Evolutionary conservation across 2,797 vertebrate genomes (phyloP).

Genomic region (Anabacerthia variegaticeps): DNA sequence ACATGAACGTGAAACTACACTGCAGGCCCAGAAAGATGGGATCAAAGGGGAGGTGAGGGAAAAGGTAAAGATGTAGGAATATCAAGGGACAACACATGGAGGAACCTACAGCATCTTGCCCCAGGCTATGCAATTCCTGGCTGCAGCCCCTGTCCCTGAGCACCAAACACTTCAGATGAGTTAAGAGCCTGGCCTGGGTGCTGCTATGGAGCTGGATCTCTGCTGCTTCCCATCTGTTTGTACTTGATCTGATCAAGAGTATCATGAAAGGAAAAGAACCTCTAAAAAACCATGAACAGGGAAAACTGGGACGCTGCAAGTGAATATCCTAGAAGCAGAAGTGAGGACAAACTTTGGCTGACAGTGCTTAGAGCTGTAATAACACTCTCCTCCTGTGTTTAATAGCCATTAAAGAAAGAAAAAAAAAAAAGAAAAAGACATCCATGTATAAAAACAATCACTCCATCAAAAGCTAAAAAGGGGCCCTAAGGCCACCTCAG

Average conservation of each 20-base stretch:
- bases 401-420: not conserved
- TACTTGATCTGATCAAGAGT: slow-evolving; percentile 41
- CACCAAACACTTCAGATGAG: slow-evolving; percentile 23
- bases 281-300: not conserved
- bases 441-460: not conserved
- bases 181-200: slow-evolving; percentile 33
- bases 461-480: not conserved
- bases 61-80: not conserved
- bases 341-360: slow-evolving; percentile 25
- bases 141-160: not conserved
- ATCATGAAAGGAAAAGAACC: not conserved
- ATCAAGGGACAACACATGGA: not conserved
- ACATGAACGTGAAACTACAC: not conserved
- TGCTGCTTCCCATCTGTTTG: slow-evolving; percentile 54
- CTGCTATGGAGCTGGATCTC: slow-evolving; percentile 14
- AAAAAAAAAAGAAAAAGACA: not conserved
- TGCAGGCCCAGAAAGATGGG: not conserved
- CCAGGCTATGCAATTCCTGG: slow-evolving; percentile 5
- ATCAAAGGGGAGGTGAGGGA: not conserved
- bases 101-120: not conserved
- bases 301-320: not conserved
- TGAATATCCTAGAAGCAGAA: slow-evolving; percentile 15
- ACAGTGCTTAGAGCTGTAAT: slow-evolving; percentile 14
- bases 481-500: not conserved
- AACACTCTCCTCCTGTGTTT: not conserved